These are phyloP conservation scores for Cinclus cinclus DNA, from an alignment of 2,113 vertebrate genomes.

Conservation along the genomic window DNA sequence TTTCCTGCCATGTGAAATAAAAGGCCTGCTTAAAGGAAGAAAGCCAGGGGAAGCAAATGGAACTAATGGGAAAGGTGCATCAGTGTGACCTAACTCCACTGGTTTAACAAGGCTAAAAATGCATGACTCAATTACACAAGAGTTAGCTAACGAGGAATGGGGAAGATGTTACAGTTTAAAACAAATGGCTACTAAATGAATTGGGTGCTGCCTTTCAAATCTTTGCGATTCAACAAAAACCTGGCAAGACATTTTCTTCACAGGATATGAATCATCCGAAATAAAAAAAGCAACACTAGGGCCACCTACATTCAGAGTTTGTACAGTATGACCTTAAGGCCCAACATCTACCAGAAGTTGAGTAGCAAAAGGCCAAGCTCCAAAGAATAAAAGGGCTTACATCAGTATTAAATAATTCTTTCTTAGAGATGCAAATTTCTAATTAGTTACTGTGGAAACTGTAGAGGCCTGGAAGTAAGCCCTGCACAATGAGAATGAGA, in stretches of 20 bases:
- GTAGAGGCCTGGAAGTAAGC: conserved; percentile 79
- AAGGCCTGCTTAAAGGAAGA: neutral
- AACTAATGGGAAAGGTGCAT: conserved; percentile 61
- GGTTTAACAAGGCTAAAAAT: conserved; percentile 75
- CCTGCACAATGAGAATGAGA: conserved; percentile 79
- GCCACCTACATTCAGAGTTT: conserved; percentile 86
- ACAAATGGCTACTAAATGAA: conserved; percentile 81
- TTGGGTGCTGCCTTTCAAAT: conserved; percentile 78
- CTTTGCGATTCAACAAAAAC: conserved; percentile 76
- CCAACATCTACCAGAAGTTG: conserved; percentile 81
- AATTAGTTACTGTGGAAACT: conserved; percentile 86
- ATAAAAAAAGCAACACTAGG: conserved; percentile 75
- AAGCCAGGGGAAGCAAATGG: conserved; percentile 12
- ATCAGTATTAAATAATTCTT: conserved; percentile 86
- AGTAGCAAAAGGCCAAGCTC: conserved; percentile 79
- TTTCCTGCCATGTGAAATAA: conserved; percentile 18
- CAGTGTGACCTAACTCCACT: conserved; percentile 70
- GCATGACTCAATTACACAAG: conserved; percentile 85
- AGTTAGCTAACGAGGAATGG: conserved; percentile 80
- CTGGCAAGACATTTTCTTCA: conserved; percentile 79
- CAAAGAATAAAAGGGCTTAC: conserved; percentile 81
- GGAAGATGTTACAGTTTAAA: conserved; percentile 80
- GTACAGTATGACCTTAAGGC: conserved; percentile 84
- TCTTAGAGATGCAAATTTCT: conserved; percentile 86
- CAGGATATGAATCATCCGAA: conserved; percentile 80